Percentiles rank a stretch among this genome's conserved stretches.
These are phyloP conservation scores for Eriosoma lanigerum DNA, from an alignment of 1,140 invertebrate species.

Conservation along the genomic window DNA sequence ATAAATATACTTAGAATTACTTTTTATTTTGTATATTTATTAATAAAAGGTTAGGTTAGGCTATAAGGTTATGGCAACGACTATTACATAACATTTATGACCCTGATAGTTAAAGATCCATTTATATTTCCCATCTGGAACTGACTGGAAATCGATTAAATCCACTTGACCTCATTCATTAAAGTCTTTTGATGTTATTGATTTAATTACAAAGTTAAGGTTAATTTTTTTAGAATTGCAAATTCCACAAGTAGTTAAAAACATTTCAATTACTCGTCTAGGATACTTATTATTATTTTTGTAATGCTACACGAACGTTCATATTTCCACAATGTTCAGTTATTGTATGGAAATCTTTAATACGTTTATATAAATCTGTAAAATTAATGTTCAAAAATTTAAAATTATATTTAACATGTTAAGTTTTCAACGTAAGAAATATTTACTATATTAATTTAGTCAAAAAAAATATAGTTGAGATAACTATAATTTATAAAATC, in stretches of 20 bases:
- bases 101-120: slow-evolving; percentile 61
- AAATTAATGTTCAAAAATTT: not conserved
- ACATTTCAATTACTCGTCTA: no score
- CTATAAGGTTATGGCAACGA: no score
- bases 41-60: no score
- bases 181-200: slow-evolving; percentile 57
- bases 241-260: no score
- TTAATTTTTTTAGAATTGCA: not conserved
- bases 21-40: no score
- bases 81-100: no score
- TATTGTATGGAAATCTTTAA: not conserved
- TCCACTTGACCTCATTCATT: slow-evolving; percentile 60
- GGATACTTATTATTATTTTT: no score
- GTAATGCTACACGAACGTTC: not conserved
- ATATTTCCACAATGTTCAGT: not conserved
- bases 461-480: no score
- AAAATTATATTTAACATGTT: not conserved
- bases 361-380: not conserved
- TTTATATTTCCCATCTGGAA: slow-evolving; percentile 59
- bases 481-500: no score
- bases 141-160: slow-evolving; percentile 60
- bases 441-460: no score
- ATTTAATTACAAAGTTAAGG: slow-evolving; percentile 55
- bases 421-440: no score
- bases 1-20: no score